Percentiles rank a stretch among this genome's conserved stretches.
phyloP scores from a whole-genome alignment of 1,140 invertebrate genomes.

The Hylyphantes graminicola region DNA sequence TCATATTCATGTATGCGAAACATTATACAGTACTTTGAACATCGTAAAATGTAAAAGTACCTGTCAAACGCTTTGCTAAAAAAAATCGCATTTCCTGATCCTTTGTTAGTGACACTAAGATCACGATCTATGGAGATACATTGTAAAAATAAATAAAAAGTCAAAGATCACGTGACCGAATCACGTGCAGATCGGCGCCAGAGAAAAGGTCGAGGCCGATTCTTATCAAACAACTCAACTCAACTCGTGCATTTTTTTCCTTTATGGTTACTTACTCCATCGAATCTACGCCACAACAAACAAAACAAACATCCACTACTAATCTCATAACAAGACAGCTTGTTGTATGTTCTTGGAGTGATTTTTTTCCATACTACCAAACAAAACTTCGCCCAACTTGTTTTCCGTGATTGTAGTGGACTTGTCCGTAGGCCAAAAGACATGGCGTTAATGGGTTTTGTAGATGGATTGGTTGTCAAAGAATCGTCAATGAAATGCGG shows the following conservation, averaged over 20 bases:
- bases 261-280: not conserved
- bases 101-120: no score
- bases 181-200: not conserved
- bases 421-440: not conserved
- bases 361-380: slow-evolving; percentile 1
- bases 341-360: not conserved
- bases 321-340: slow-evolving; percentile 16
- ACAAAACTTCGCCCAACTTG: not conserved
- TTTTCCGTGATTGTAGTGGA: not conserved
- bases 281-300: not conserved
- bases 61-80: no score
- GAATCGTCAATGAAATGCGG: not conserved
- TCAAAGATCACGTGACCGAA: slow-evolving; percentile 13
- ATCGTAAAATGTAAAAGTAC: no score
- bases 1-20: no score
- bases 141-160: not conserved
- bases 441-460: not conserved
- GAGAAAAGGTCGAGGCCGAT: slow-evolving; percentile 40
- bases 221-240: slow-evolving; percentile 22
- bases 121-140: no score
- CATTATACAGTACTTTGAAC: no score
- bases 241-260: slow-evolving; percentile 1
- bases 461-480: not conserved
- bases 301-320: slow-evolving; percentile 15
- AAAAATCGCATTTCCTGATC: no score